These are phyloP conservation scores for Drosophila multiciliata DNA, from an alignment of 2,888 invertebrate genomes.

Conservation along the genomic window DNA sequence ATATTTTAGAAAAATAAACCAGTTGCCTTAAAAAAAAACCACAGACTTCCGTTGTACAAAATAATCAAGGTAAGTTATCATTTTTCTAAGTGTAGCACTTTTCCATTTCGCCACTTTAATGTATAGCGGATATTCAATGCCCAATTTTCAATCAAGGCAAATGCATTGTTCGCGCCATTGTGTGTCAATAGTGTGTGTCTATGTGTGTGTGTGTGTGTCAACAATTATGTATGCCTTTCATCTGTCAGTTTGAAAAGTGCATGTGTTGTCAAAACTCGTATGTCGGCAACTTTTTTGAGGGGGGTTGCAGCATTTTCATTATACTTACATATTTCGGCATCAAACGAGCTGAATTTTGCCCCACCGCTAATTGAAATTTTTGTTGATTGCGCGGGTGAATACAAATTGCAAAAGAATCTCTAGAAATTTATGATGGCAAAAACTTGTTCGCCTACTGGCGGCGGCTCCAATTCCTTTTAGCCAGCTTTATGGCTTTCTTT, in stretches of 20 bases:
- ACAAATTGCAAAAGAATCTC: slow-evolving; percentile 19
- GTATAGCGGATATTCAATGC: background rate
- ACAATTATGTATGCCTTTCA: slow-evolving; percentile 42
- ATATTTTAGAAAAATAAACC: background rate
- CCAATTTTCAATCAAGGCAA: slow-evolving; percentile 43
- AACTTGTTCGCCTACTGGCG: slow-evolving; percentile 18
- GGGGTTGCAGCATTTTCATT: slow-evolving; percentile 33
- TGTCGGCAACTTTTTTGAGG: slow-evolving; percentile 23
- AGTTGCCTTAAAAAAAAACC: background rate
- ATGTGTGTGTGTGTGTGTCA: background rate
- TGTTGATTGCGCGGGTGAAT: slow-evolving; percentile 26
- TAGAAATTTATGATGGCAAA: slow-evolving; percentile 14
- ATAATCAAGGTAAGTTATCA: background rate
- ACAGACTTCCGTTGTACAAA: background rate
- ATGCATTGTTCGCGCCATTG: slow-evolving; percentile 14
- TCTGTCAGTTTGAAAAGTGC: slow-evolving; percentile 45
- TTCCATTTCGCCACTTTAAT: background rate
- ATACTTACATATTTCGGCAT: slow-evolving; percentile 34
- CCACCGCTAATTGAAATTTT: slow-evolving; percentile 61
- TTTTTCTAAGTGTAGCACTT: background rate
- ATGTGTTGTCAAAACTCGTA: slow-evolving; percentile 30
- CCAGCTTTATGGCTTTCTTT: slow-evolving; percentile 13
- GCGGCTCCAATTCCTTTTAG: slow-evolving; percentile 6
- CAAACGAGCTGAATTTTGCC: slow-evolving; percentile 19
- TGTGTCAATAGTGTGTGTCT: background rate